phyloP scores from a whole-genome alignment of 2,113 vertebrate genomes.

The Phylloscopus trochilus region DNA sequence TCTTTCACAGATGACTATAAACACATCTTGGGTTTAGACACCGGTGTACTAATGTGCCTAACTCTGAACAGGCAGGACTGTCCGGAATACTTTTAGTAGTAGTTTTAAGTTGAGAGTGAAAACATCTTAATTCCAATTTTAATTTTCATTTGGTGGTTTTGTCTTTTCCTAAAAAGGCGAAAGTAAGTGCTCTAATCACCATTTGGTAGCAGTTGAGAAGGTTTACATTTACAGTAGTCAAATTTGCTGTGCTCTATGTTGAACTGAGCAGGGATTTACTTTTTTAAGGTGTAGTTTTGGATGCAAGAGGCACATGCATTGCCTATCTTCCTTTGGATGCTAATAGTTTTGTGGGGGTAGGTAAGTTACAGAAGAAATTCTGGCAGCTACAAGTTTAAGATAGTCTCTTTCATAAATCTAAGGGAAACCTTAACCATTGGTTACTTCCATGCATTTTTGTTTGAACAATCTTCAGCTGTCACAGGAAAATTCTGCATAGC shows the following conservation, averaged over 20 bases:
- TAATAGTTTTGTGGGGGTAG: background rate
- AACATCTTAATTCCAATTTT: background rate
- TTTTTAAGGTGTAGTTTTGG: background rate
- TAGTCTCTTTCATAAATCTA: background rate
- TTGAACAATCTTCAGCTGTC: background rate
- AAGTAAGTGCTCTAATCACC: background rate
- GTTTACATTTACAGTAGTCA: background rate
- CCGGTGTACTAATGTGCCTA: background rate
- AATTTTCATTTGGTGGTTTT: background rate
- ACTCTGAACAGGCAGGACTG: background rate
- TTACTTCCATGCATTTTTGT: background rate
- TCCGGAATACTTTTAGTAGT: background rate
- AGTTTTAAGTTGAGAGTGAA: background rate
- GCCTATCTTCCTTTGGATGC: background rate
- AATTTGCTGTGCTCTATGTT: background rate
- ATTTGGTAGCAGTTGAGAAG: background rate
- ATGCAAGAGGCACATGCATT: background rate
- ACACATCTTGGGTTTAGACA: background rate
- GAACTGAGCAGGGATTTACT: background rate
- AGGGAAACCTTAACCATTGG: background rate
- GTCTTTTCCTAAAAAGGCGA: background rate
- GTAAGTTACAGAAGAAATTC: background rate
- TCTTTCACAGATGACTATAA: background rate
- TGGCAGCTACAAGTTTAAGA: background rate
- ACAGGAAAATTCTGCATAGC: background rate